phyloP scores from a whole-genome alignment of 2,888 invertebrate genomes.

The Perithous albicinctus region DNA sequence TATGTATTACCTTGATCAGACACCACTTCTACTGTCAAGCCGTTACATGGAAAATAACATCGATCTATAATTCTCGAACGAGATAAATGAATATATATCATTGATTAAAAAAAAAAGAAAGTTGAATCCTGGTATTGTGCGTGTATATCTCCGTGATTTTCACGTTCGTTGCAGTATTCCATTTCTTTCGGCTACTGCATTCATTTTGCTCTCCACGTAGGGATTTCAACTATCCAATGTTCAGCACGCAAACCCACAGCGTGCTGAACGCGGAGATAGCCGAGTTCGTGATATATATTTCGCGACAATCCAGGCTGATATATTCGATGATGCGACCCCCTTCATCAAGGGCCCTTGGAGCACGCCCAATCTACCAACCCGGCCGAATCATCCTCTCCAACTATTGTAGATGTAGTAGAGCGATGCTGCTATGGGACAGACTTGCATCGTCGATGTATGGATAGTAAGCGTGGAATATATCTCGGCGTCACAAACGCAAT shows the following conservation, averaged over 20 bases:
- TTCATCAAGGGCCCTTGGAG: constrained; percentile 45
- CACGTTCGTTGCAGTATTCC: background rate
- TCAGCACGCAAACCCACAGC: constrained; percentile 39
- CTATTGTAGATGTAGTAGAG: background rate
- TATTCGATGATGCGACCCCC: constrained; percentile 60
- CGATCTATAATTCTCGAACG: background rate
- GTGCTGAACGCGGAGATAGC: constrained; percentile 39
- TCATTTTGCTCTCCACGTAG: constrained; percentile 45
- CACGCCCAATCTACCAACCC: constrained; percentile 1
- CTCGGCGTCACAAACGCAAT: constrained; percentile 4
- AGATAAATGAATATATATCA: background rate
- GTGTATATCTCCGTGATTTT: background rate
- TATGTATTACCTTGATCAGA: background rate
- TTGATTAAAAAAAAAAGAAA: background rate
- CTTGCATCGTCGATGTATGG: constrained; percentile 17
- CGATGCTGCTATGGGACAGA: background rate
- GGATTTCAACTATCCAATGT: constrained; percentile 60
- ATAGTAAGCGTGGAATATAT: background rate
- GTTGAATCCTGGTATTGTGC: background rate
- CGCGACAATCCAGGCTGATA: constrained; percentile 59
- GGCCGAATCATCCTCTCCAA: background rate
- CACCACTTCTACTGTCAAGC: background rate
- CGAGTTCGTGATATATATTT: constrained; percentile 61
- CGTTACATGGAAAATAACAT: background rate
- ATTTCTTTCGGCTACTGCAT: constrained; percentile 7